These are phyloP conservation scores for Lydus trimaculatus DNA, from an alignment of 2,888 invertebrate species.

Conservation along the genomic window DNA sequence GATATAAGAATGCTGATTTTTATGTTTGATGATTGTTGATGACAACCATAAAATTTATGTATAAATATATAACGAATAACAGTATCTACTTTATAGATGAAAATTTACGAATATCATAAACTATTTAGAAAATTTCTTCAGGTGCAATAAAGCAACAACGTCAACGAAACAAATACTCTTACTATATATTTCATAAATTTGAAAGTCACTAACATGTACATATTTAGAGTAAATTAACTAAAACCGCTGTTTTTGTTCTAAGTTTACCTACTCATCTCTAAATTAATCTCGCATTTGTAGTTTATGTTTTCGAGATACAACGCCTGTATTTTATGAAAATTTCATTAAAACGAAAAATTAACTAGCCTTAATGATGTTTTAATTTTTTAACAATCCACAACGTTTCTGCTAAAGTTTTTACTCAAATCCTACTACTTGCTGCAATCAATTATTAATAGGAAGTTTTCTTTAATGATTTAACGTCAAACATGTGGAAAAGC, in stretches of 20 bases:
- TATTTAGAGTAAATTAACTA: not conserved
- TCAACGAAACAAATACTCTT: not conserved
- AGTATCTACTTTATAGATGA: not conserved
- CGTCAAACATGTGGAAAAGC: not conserved
- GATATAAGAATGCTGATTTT: not conserved
- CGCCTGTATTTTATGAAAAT: not conserved
- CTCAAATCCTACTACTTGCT: not conserved
- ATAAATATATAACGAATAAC: not conserved
- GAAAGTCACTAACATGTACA: too few species aligned
- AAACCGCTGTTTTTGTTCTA: not conserved
- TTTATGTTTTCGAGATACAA: not conserved
- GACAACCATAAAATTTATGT: not conserved
- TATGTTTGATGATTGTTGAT: not conserved
- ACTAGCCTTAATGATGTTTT: not conserved
- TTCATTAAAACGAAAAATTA: conserved; percentile 2
- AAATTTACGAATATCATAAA: too few species aligned
- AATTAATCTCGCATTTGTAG: not conserved
- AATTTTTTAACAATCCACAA: not conserved
- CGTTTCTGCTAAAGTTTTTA: not conserved
- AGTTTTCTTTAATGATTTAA: not conserved
- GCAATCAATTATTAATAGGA: not conserved
- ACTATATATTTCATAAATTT: not conserved
- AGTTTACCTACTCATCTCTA: not conserved
- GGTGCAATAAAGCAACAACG: not conserved
- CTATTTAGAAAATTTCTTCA: not conserved